Evolutionary conservation across 2,113 vertebrate genomes (phyloP).

Genomic region (Toxotes chatareus): DNA sequence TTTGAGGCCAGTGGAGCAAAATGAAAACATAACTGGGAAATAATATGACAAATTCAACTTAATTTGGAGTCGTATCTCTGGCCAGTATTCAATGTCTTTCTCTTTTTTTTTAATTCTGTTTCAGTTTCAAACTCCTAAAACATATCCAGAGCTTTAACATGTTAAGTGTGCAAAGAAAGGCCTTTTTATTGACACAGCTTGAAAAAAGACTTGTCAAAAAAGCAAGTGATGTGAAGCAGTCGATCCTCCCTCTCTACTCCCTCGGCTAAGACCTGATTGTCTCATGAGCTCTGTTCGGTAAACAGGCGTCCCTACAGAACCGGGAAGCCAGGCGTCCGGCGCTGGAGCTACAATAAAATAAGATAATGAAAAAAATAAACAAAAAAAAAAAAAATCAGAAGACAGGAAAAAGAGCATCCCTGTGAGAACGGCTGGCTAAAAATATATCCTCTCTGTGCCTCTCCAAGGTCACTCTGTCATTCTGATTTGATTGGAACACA

Average conservation of each 20-base stretch:
- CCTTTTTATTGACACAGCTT: conserved; percentile 53
- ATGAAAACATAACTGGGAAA: too few species aligned
- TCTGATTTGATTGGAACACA: conserved; percentile 79
- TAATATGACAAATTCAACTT: too few species aligned
- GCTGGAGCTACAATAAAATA: conserved; percentile 7
- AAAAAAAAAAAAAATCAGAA: not conserved
- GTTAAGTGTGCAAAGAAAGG: conserved; percentile 21
- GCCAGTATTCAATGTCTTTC: too few species aligned
- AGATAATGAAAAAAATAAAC: conserved; percentile 1
- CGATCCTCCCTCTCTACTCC: conserved; percentile 20
- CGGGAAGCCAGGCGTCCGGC: conserved; percentile 23
- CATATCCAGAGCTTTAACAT: too few species aligned
- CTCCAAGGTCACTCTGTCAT: conserved; percentile 78
- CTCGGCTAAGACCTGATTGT: conserved; percentile 52
- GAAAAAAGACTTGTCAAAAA: conserved; percentile 48
- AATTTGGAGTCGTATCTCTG: too few species aligned
- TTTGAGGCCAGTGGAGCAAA: too few species aligned
- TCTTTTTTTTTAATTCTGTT: too few species aligned
- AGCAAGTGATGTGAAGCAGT: conserved; percentile 55
- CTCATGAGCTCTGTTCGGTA: conserved; percentile 60
- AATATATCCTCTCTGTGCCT: conserved; percentile 70
- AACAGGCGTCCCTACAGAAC: conserved; percentile 44
- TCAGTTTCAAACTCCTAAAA: too few species aligned
- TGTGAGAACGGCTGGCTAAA: conserved; percentile 70
- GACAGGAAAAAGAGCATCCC: conserved; percentile 56